phyloP scores from a whole-genome alignment of 2,888 invertebrate genomes.

The Dolichopus griseipennis region DNA sequence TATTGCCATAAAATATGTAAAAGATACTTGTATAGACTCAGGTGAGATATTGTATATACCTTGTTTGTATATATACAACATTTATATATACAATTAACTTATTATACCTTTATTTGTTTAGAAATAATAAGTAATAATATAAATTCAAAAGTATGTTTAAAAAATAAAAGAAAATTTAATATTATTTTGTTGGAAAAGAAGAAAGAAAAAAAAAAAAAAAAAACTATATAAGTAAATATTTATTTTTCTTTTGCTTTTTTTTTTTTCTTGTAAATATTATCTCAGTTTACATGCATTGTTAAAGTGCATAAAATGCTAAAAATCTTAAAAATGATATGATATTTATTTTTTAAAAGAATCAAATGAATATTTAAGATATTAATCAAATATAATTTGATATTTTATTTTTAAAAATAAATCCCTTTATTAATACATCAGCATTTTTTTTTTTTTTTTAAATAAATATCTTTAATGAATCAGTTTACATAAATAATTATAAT shows the following conservation, averaged over 20 bases:
- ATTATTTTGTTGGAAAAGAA: too few species aligned
- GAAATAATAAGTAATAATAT: not conserved
- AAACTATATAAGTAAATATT: not conserved
- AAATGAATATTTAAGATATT: not conserved
- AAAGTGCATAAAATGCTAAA: not conserved
- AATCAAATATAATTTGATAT: not conserved
- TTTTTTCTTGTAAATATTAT: not conserved
- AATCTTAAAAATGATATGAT: too few species aligned
- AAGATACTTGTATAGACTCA: not conserved
- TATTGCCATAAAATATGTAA: not conserved
- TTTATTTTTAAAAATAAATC: not conserved
- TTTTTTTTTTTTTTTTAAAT: too few species aligned
- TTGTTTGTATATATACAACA: not conserved
- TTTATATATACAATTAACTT: not conserved
- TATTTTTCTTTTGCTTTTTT: not conserved
- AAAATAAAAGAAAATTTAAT: not conserved
- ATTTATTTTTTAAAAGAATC: too few species aligned
- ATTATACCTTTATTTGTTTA: not conserved
- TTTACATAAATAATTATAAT: too few species aligned
- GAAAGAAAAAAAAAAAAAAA: not conserved
- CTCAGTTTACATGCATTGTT: slow-evolving; percentile 1
- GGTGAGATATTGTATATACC: not conserved
- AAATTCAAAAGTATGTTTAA: not conserved
- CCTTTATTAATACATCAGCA: not conserved
- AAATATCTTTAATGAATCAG: too few species aligned